Evolutionary conservation across 2,113 vertebrate genomes (phyloP).

Genomic region (Paedocypris sp.): DNA sequence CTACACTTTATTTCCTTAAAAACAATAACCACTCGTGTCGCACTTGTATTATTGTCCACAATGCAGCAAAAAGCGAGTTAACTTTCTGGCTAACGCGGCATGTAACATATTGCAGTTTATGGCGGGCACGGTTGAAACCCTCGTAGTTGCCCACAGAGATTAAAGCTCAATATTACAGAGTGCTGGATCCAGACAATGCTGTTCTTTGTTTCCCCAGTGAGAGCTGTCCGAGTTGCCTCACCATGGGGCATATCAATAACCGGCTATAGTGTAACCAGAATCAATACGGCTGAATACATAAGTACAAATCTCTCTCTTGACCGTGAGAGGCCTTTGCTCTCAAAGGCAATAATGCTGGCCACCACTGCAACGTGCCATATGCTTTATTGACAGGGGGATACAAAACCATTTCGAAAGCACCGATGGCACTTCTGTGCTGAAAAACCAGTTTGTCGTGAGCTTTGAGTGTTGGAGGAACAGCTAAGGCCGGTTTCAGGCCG

Average conservation of each 20-base stretch:
- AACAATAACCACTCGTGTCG: not conserved
- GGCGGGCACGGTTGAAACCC: not conserved
- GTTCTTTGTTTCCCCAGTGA: constrained; percentile 45
- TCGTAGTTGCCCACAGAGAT: constrained; percentile 27
- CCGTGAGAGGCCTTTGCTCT: constrained; percentile 29
- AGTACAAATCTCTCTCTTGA: constrained; percentile 39
- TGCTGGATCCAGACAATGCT: constrained; percentile 35
- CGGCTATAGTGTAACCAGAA: constrained; percentile 50
- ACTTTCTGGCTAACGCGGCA: not conserved
- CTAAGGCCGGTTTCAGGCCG: too few relatives aligned
- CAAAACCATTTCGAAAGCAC: constrained; percentile 39
- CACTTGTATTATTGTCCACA: not conserved
- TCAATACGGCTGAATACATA: constrained; percentile 51
- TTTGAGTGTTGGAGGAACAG: too few relatives aligned
- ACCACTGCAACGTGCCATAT: constrained; percentile 33
- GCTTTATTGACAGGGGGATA: constrained; percentile 36
- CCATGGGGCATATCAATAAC: constrained; percentile 52
- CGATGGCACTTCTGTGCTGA: too few relatives aligned
- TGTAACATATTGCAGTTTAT: not conserved
- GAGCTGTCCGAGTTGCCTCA: constrained; percentile 41
- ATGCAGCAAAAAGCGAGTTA: not conserved
- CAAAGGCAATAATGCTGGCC: constrained; percentile 40
- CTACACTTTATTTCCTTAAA: not conserved
- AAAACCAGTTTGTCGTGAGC: too few relatives aligned
- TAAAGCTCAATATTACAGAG: constrained; percentile 39